These are phyloP conservation scores for Lamprotornis superbus DNA, from an alignment of 2,113 vertebrate species.

Conservation along the genomic window DNA sequence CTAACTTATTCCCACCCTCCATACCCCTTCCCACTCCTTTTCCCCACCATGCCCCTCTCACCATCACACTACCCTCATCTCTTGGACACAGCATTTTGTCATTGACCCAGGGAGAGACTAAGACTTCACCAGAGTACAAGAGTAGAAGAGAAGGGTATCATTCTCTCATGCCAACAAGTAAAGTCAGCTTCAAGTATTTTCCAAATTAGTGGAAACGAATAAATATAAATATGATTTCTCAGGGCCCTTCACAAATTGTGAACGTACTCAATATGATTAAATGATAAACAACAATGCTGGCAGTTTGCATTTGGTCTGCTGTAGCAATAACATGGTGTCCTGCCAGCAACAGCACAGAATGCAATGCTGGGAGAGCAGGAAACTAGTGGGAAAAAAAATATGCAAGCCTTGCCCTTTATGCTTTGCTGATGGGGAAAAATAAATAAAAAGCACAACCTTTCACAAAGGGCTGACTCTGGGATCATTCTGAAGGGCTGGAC, in stretches of 20 bases:
- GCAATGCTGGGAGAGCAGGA: background rate
- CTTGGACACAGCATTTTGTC: background rate
- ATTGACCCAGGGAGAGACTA: background rate
- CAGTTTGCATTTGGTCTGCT: background rate
- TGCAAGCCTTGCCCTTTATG: background rate
- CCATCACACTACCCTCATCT: background rate
- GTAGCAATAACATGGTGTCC: constrained; percentile 38
- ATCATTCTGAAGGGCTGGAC: background rate
- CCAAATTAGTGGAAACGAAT: background rate
- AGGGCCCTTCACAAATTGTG: background rate
- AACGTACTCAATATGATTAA: background rate
- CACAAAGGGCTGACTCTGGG: background rate
- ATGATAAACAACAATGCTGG: background rate
- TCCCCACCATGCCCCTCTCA: background rate
- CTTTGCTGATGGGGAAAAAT: constrained; percentile 17
- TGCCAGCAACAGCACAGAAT: constrained; percentile 33
- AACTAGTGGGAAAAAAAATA: background rate
- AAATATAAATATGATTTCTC: background rate
- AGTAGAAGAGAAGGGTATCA: background rate
- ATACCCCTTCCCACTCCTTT: fast-evolving
- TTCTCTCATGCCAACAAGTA: background rate
- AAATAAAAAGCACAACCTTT: background rate
- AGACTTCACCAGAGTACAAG: background rate
- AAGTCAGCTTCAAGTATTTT: background rate
- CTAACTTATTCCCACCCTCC: background rate